Percentiles rank a stretch among this genome's conserved stretches.
Evolutionary conservation across 2,888 invertebrate genomes (phyloP).

Genomic region (Patella caerulea): DNA sequence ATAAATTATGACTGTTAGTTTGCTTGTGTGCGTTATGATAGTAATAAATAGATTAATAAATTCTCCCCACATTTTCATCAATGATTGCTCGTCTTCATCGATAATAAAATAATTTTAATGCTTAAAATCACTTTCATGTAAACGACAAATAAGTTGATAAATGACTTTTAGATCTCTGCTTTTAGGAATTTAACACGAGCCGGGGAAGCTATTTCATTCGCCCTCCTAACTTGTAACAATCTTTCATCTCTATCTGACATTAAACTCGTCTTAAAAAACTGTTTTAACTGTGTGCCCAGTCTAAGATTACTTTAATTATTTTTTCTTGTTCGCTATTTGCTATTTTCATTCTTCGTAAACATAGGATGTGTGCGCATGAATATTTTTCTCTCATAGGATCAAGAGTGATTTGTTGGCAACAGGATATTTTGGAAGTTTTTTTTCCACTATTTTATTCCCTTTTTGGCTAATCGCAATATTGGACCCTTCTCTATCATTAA

Average conservation of each 20-base stretch:
- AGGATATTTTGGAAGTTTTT: no score
- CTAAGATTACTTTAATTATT: no score
- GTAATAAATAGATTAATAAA: constrained; percentile 2
- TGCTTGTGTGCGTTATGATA: background rate
- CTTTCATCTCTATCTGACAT: background rate
- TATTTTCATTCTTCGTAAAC: no score
- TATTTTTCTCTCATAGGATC: no score
- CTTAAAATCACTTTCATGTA: constrained; percentile 11
- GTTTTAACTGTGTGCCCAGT: no score
- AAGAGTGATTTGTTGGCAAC: no score
- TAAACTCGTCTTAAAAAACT: background rate
- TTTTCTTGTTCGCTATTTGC: no score
- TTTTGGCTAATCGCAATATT: no score
- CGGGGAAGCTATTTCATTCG: constrained; percentile 2
- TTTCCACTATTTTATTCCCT: no score
- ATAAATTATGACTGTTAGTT: constrained; percentile 10
- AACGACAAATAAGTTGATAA: constrained; percentile 3
- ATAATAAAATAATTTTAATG: constrained; percentile 2
- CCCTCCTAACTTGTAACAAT: background rate
- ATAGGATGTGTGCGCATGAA: no score
- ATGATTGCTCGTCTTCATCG: constrained; percentile 10
- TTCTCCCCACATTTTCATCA: background rate
- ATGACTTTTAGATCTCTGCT: constrained; percentile 1
- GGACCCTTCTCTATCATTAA: no score
- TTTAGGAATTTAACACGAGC: background rate